Conservation (phyloP, 2,113 vertebrate genomes). For the Turnix velox region DNA sequence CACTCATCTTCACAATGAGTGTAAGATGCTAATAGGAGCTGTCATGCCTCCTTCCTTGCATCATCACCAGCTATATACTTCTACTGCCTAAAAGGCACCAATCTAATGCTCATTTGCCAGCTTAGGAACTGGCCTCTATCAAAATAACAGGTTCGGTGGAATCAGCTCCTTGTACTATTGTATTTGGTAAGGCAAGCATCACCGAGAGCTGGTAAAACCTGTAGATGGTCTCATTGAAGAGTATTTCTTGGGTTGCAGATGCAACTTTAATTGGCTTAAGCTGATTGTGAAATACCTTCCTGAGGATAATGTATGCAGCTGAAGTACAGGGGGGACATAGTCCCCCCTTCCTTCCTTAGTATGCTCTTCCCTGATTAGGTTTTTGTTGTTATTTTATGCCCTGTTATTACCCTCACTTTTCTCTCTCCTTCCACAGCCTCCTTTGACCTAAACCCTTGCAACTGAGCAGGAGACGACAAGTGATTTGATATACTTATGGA, state of each 20-base stretch:
- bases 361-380: not conserved
- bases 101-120: not conserved
- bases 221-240: not conserved
- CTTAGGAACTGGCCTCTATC: not conserved
- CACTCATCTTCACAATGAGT: not conserved
- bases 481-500: not conserved
- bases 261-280: not conserved
- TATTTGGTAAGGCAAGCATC: not conserved
- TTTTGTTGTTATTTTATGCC: not conserved
- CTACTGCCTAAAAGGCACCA: conserved; percentile 7
- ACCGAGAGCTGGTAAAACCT: not conserved
- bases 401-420: not conserved
- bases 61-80: not conserved
- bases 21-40: not conserved
- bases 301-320: not conserved
- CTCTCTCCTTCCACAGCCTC: not conserved
- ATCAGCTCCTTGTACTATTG: not conserved
- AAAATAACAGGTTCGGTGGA: not conserved
- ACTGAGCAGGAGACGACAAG: not conserved
- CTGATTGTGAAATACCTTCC: not conserved
- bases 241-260: not conserved
- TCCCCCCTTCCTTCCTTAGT: not conserved
- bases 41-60: not conserved
- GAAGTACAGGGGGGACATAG: not conserved
- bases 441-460: not conserved